Evolutionary conservation across 2,888 invertebrate species (phyloP), one percentile per base, ranked within the genome.

Genomic region (Disparrhopalites patrizii): DNA sequence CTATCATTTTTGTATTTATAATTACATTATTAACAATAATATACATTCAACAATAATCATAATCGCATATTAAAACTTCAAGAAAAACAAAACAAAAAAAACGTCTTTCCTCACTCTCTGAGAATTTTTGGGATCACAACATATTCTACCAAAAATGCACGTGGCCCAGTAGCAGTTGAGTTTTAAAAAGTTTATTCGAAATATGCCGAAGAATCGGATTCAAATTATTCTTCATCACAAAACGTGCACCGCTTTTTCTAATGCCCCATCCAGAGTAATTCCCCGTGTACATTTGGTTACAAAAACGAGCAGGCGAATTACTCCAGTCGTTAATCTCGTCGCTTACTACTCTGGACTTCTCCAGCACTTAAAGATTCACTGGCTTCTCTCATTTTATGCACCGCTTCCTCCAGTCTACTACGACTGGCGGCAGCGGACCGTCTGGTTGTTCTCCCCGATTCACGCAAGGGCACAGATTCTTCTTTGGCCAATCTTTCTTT

Each of bases 401-500:
- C 73, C 31, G 73, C 73, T 47, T 73, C 75, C 57, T 75, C 75
- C 33, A 75, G 60, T 52, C 73, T 67, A 62, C 67, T 61, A 20
- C 62, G 47, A 25, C 71, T 52, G 23, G 69, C 68, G 30, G 66
- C 63, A 54, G 68, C 65, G 18, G 66, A 63, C 28, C 66, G 38
- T 10, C 74, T 63, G 2, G 73, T 75, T 33, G 75, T 75, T 63
- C 73, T 68, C 13, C 72, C 69, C 13, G 65, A 52, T 38, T 68
- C 69, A 31, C 70, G 27, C n/a, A 66, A 13, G 18, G 67, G 50
- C 30, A 65, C 43, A 18, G 68, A 66, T 7, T 75, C 74, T 68
- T 76, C 76, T 66, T 76, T 76, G 13, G 75, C 73, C 57, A 77
- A 68, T 25, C 77, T 62, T 65, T 77, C 77, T 27, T 76, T 75